Evolutionary conservation across 1,140 invertebrate species (phyloP), one percentile per base, ranked within the genome.

Genomic region (Chironomus tepperi): DNA sequence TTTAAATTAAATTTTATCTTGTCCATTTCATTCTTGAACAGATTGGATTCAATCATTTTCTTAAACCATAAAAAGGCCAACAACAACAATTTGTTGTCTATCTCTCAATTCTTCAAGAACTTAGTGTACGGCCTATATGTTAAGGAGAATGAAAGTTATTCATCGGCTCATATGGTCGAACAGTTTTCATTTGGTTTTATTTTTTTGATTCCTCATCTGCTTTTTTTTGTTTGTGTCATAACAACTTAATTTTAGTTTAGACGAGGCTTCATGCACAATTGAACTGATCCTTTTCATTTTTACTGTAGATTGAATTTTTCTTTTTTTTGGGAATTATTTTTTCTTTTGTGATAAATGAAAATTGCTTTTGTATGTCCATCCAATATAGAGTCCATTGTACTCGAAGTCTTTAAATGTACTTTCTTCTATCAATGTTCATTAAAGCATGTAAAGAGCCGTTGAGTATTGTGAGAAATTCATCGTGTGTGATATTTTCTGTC

Each of bases 1-100:
- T 70, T 70, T 70, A 70, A 70, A 70, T 70, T 70, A 70, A 70
- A 70, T 70, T 70, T 70, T 70, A 70, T 70, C 65, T 70, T 70
- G 65, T 70, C 65, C 65, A 21, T 21, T 19, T 70, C 16, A 70
- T 19, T 70, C 19, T 70, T 70, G 65, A 70, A 18, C 65, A 70
- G 65, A 70, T 70, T 70, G 65, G 19, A 70, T 70, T 70, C 65
- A 70, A 70, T 70, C 65, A 70, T 70, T 34, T 16, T 21, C 65
- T 70, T 57, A 12, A 57, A 12, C 47, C 47, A 57, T n/a, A 57
- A 57, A 57, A 47, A 57, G 15, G n/a, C n/a, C n/a, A n/a, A n/a
- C n/a, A 57, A 57, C 47, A 57, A n/a, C n/a, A 57, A n/a, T n/a
- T 57, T 57, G 47, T 15, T n/a, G 47, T 57, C n/a, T 34, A 2